Evolutionary conservation across 2,888 invertebrate genomes (phyloP), one percentile per base, ranked within the genome.

Genomic region (Ectemnius continuus): DNA sequence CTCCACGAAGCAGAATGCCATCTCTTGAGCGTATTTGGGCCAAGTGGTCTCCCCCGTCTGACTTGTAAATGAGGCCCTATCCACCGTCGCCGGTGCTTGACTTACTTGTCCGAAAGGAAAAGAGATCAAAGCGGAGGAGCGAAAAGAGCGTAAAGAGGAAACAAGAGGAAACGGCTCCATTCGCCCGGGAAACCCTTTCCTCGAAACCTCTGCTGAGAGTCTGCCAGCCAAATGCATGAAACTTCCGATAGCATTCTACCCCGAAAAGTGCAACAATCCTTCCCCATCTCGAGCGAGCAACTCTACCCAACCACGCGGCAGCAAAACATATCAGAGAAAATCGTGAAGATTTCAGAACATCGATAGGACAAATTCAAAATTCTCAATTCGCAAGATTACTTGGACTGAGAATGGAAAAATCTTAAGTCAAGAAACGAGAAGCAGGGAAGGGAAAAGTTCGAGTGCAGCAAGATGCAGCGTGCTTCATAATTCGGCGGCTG

Each of bases 31-130:
- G 79, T 76, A 81, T 81, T 80, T 81, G 75, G 81, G 81, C 67
- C 81, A 81, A 81, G 81, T 81, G 81, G 67, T 46, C 73, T 76
- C 57, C 71, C 75, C 73, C 75, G 81, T 81, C 81, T 81, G 75
- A 67, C 67, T 75, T 70, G 75, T 74, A 78, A 81, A 81, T 78
- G 81, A 79, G 82, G 72, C 76, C 75, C 72, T 77, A 82, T 77
- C 73, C 74, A 72, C 66, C 73, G 64, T 69, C 69, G 62, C 64
- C 80, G 76, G 68, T 76, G 82, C 82, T 82, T 82, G 82, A 82
- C 82, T 80, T 78, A 79, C 79, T 82, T 82, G 73, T 62, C 73
- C 65, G 66, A 73, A 71, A 75, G 68, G 67, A 74, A 70, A 81
- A 75, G 75, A 78, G 78, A 76, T 70, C 61, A 78, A 76, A 71